Percentiles rank a stretch among this genome's conserved stretches.
phyloP scores from a whole-genome alignment of 1,140 invertebrate genomes.

The Calliopsis andreniformis region DNA sequence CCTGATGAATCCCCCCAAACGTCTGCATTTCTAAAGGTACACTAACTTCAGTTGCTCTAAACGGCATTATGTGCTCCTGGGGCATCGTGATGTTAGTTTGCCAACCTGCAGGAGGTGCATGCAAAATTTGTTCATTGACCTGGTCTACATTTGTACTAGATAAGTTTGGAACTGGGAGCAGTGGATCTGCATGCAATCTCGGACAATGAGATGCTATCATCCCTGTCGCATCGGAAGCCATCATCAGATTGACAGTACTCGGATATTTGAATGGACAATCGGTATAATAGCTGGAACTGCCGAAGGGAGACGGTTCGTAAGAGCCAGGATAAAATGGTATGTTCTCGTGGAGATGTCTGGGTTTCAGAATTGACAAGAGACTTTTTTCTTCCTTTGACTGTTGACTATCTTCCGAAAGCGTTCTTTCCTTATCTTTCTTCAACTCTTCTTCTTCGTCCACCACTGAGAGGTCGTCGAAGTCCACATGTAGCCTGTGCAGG shows the following conservation, averaged over 20 bases:
- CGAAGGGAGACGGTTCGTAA: constrained; percentile 45
- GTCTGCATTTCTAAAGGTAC: not conserved
- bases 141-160: constrained; percentile 13
- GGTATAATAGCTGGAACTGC: constrained; percentile 53
- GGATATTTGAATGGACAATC: constrained; percentile 74
- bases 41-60: not conserved
- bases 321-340: constrained; percentile 59
- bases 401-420: constrained; percentile 27
- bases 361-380: constrained; percentile 18
- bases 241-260: constrained; percentile 55
- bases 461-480: constrained; percentile 88
- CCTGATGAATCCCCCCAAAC: not conserved
- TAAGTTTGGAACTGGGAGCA: constrained; percentile 31
- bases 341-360: constrained; percentile 58
- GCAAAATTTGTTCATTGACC: constrained; percentile 36
- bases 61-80: constrained; percentile 28
- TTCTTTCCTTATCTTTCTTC: constrained; percentile 67
- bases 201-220: constrained; percentile 59
- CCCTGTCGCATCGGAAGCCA: constrained; percentile 23
- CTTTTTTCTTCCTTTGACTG: constrained; percentile 28
- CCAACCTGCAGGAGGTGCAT: constrained; percentile 58
- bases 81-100: constrained; percentile 51
- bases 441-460: constrained; percentile 86
- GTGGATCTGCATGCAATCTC: constrained; percentile 61
- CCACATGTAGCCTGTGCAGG: constrained; percentile 79